These are phyloP conservation scores for Oncorhynchus tshawytscha DNA, from an alignment of 2,113 vertebrate species.

Conservation along the genomic window DNA sequence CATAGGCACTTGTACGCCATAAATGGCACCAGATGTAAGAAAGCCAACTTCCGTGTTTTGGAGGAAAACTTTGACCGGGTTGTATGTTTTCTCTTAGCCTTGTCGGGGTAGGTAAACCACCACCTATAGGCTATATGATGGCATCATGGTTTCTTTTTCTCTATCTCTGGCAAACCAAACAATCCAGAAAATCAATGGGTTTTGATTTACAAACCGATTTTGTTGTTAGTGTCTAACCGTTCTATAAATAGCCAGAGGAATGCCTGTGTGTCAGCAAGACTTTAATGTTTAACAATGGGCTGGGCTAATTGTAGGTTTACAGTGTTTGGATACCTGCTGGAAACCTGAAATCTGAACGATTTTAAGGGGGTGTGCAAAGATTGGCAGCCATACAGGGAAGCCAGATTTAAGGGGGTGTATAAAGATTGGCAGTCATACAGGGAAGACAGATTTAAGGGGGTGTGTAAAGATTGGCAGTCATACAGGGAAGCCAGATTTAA, in stretches of 20 bases:
- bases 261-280: constrained; percentile 11
- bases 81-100: neutral
- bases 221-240: neutral
- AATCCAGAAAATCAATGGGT: neutral
- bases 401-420: too few species aligned
- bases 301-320: constrained; percentile 46
- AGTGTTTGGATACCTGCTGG: constrained; percentile 16
- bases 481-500: neutral
- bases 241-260: neutral
- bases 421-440: too few species aligned
- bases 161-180: too few species aligned
- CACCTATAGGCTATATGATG: neutral
- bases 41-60: constrained; percentile 34
- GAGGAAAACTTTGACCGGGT: neutral
- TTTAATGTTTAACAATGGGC: constrained; percentile 49
- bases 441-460: neutral
- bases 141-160: neutral
- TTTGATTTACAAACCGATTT: neutral
- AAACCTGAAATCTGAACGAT: constrained; percentile 10
- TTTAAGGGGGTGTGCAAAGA: too few species aligned
- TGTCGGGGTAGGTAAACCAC: neutral
- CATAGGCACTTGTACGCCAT: constrained; percentile 11
- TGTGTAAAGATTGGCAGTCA: too few species aligned
- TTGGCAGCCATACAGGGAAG: neutral
- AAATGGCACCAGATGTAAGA: constrained; percentile 40